Conservation (phyloP, 64 coral and sea anemone genomes). For the Porites australiensis region DNA sequence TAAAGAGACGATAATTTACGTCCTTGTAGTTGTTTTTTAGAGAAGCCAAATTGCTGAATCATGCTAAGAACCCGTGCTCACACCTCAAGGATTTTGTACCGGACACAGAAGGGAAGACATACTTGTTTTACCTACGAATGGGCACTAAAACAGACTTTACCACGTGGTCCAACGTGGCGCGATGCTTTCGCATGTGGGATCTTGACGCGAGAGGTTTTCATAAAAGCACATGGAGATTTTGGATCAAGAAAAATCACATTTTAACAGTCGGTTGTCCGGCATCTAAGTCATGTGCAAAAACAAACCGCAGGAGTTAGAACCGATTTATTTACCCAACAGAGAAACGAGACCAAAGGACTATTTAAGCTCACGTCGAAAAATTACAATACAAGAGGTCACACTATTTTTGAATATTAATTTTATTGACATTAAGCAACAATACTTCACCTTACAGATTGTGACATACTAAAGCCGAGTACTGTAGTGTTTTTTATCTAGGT, state of each 20-base stretch:
- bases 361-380: not conserved
- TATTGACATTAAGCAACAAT: too few relatives aligned
- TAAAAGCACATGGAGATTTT: conserved; percentile 91
- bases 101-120: conserved; percentile 69
- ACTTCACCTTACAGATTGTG: too few relatives aligned
- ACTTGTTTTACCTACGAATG: conserved; percentile 89
- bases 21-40: not conserved
- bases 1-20: too few relatives aligned
- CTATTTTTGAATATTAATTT: too few relatives aligned
- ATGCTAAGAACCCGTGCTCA: conserved; percentile 62
- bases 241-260: conserved; percentile 92
- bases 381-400: too few relatives aligned
- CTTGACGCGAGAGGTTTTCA: conserved; percentile 87
- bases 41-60: conserved; percentile 54
- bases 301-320: conserved; percentile 68
- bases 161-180: conserved; percentile 83
- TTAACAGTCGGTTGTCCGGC: conserved; percentile 70
- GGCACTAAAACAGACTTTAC: conserved; percentile 66
- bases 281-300: conserved; percentile 80
- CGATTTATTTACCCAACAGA: conserved; percentile 84
- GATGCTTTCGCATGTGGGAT: conserved; percentile 94
- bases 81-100: conserved; percentile 78
- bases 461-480: too few relatives aligned
- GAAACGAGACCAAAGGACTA: conserved; percentile 14
- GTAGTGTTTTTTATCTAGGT: too few relatives aligned